phyloP scores from a whole-genome alignment of 2,888 invertebrate species.

The Craniophora ligustri region DNA sequence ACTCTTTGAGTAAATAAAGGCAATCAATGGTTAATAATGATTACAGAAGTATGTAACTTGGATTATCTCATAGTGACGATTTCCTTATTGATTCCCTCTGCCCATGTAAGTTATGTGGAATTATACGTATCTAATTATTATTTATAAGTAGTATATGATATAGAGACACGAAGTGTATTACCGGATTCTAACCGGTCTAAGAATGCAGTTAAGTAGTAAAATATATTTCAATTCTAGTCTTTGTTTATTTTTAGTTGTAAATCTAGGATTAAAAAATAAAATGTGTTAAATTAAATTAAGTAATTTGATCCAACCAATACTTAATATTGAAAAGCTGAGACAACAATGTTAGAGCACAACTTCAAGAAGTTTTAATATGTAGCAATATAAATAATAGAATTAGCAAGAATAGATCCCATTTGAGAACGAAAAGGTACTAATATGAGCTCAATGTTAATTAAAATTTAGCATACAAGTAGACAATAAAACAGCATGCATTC shows the following conservation, averaged over 20 bases:
- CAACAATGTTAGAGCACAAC: too few relatives aligned
- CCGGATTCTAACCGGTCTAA: background rate
- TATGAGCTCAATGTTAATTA: background rate
- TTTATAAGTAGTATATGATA: too few relatives aligned
- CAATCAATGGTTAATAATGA: background rate
- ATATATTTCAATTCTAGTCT: too few relatives aligned
- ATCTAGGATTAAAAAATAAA: too few relatives aligned
- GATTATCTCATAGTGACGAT: background rate
- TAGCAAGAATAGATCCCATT: too few relatives aligned
- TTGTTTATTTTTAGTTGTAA: too few relatives aligned
- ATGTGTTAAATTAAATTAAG: too few relatives aligned
- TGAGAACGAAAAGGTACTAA: background rate
- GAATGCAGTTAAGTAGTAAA: background rate
- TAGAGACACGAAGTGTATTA: too few relatives aligned
- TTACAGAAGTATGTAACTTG: background rate
- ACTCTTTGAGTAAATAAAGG: too few relatives aligned
- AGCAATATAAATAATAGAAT: too few relatives aligned
- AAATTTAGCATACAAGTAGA: background rate
- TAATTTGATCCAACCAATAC: background rate
- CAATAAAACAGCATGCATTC: constrained; percentile 8
- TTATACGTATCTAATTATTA: too few relatives aligned
- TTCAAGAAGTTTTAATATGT: too few relatives aligned
- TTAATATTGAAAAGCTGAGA: background rate
- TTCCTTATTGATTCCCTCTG: constrained; percentile 27
- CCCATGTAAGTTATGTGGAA: constrained; percentile 12